A percentile compares a stretch with the other conserved stretches of the same genome.
These are phyloP conservation scores for Dusona sp. DNA, from an alignment of 2,888 invertebrate genomes.

Conservation along the genomic window DNA sequence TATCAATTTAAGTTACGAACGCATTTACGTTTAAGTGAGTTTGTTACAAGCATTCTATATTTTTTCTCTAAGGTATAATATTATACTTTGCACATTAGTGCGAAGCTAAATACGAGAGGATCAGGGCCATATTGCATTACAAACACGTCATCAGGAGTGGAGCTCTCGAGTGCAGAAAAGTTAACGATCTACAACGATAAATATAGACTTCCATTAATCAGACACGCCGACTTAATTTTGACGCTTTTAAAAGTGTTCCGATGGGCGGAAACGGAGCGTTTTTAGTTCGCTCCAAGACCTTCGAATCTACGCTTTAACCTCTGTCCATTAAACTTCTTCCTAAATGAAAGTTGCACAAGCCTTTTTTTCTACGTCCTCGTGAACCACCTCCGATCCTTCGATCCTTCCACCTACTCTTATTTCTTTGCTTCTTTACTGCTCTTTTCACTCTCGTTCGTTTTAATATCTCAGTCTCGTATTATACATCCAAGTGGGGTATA, in stretches of 20 bases:
- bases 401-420: constrained; percentile 39
- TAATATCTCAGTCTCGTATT: constrained; percentile 50
- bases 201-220: not conserved
- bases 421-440: not conserved
- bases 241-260: not conserved
- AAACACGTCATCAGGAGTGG: constrained; percentile 22
- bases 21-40: constrained; percentile 1
- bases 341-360: constrained; percentile 59
- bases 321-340: constrained; percentile 23
- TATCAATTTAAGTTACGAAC: not conserved
- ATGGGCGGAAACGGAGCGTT: not conserved
- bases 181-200: not conserved
- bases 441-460: constrained; percentile 49
- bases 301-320: not conserved
- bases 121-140: constrained; percentile 42
- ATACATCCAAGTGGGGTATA: constrained; percentile 68
- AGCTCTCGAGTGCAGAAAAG: not conserved
- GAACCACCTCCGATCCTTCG: constrained; percentile 42
- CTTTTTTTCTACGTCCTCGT: constrained; percentile 37
- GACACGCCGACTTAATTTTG: not conserved
- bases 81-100: not conserved
- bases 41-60: not conserved
- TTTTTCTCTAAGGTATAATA: not conserved
- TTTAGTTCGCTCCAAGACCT: not conserved
- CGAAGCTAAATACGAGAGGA: constrained; percentile 36